Percentiles rank a stretch among this genome's conserved stretches.
Conservation (phyloP, 2,888 invertebrate species). For the Lycaena phlaeas region DNA sequence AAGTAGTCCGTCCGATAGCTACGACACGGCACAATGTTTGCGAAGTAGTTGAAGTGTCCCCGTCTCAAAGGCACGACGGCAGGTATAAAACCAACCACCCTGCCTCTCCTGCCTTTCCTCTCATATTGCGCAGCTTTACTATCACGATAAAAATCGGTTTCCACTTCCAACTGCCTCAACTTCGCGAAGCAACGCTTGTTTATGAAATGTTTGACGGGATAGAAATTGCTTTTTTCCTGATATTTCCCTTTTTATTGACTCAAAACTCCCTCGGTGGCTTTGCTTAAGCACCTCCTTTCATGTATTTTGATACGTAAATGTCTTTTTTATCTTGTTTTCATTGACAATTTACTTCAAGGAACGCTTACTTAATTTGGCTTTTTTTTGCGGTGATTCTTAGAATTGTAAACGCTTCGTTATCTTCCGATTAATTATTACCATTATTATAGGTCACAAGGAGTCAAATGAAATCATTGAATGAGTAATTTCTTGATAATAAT, state of each 20-base stretch:
- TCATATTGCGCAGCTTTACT: constrained; percentile 9
- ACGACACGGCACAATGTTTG: too few species aligned
- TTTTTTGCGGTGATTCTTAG: neutral
- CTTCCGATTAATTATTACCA: neutral
- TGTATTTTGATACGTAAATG: constrained; percentile 4
- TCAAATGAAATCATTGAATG: neutral
- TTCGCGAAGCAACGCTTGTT: constrained; percentile 30
- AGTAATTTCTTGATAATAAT: too few species aligned
- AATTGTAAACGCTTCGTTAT: neutral
- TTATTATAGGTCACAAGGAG: neutral
- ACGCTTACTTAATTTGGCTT: neutral
- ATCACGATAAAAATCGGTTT: constrained; percentile 41
- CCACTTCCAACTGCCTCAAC: constrained; percentile 32
- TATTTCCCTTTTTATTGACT: constrained; percentile 23
- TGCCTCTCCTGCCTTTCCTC: neutral
- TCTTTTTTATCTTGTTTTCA: constrained; percentile 4
- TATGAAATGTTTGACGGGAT: constrained; percentile 62
- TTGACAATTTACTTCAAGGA: neutral
- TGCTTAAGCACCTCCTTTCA: neutral
- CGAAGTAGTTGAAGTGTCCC: too few species aligned
- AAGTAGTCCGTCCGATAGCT: too few species aligned
- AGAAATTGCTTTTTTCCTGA: constrained; percentile 45
- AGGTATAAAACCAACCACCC: neutral
- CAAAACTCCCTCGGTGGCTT: constrained; percentile 3
- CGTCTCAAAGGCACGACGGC: neutral